These are phyloP conservation scores for Tetragnatha versicolor DNA, from an alignment of 1,140 invertebrate species.

Conservation along the genomic window DNA sequence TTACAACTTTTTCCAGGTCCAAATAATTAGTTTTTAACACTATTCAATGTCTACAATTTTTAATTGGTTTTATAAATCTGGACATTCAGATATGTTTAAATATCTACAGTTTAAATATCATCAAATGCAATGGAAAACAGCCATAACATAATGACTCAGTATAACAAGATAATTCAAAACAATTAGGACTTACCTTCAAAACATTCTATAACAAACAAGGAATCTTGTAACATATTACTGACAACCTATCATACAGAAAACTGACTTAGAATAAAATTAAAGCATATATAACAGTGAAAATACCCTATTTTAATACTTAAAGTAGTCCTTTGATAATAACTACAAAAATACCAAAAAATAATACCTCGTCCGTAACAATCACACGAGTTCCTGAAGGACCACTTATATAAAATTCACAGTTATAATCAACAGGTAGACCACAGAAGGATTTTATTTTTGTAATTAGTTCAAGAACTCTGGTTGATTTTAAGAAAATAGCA, in stretches of 20 bases:
- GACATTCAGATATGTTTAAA: not conserved
- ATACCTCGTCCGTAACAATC: slow-evolving; percentile 45
- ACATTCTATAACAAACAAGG: slow-evolving; percentile 44
- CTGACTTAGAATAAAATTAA: not conserved
- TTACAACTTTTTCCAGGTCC: too few species aligned
- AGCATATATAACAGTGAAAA: not conserved
- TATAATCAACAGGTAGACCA: slow-evolving; percentile 38
- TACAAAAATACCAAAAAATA: not conserved
- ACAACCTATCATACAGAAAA: slow-evolving; percentile 23
- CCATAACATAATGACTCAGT: too few species aligned
- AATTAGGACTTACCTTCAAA: slow-evolving; percentile 13
- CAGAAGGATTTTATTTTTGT: slow-evolving; percentile 45
- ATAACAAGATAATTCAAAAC: too few species aligned
- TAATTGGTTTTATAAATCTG: not conserved
- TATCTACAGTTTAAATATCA: not conserved
- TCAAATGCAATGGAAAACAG: not conserved
- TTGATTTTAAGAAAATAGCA: slow-evolving; percentile 47
- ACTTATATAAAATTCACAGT: slow-evolving; percentile 46
- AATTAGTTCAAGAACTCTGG: slow-evolving; percentile 23
- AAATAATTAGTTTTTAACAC: not conserved
- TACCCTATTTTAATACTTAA: not conserved
- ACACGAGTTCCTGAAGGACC: slow-evolving; percentile 40
- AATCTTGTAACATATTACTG: slow-evolving; percentile 43
- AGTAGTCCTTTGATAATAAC: not conserved
- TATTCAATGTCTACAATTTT: not conserved